phyloP scores from a whole-genome alignment of 2,113 vertebrate species.

The Ploceus nigricollis region DNA sequence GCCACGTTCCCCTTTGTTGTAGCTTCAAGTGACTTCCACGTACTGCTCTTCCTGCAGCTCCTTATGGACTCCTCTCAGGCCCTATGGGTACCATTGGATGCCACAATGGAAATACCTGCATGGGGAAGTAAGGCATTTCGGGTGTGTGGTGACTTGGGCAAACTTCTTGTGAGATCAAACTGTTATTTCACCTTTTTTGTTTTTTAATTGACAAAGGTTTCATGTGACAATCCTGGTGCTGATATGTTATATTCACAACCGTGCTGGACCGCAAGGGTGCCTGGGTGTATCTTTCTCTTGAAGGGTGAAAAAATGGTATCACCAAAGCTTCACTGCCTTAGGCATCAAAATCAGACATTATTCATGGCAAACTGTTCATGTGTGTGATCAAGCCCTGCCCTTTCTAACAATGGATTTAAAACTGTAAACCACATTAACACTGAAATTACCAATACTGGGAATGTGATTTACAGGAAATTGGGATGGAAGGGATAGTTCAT shows the following conservation, averaged over 20 bases:
- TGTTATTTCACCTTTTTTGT: neutral
- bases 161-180: neutral
- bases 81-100: too few relatives aligned
- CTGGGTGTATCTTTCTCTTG: neutral
- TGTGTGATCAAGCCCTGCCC: neutral
- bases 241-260: rapidly evolving
- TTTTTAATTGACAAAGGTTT: neutral
- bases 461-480: neutral
- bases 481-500: neutral
- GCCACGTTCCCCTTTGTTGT: neutral
- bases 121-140: neutral
- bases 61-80: neutral
- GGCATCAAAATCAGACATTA: neutral
- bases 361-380: neutral
- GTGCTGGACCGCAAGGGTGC: neutral
- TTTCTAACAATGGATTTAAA: neutral
- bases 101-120: neutral
- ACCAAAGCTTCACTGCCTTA: neutral
- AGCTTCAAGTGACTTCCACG: neutral
- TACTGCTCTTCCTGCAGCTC: neutral
- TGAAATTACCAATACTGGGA: neutral
- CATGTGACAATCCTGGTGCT: neutral
- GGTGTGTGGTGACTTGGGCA: neutral
- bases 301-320: neutral
- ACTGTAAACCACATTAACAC: neutral